A percentile compares a stretch with the other conserved stretches of the same genome.
Evolutionary conservation across 2,113 vertebrate genomes (phyloP).

Genomic region (human (Homo sapiens)): DNA sequence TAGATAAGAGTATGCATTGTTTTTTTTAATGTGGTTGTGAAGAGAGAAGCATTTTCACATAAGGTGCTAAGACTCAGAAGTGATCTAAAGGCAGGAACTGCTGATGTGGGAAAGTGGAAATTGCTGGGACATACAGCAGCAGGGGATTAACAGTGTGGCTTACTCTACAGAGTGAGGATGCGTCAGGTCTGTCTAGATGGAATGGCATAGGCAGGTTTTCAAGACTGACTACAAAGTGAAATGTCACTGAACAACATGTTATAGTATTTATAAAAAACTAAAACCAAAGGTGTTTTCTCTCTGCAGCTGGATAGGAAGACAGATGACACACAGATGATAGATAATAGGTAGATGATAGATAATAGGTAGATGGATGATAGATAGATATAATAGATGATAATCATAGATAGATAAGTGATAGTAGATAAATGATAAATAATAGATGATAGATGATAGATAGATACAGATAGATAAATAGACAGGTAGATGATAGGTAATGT

Average conservation of each 20-base stretch:
- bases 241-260: neutral
- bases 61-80: slow-evolving; percentile 14
- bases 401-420: neutral
- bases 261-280: neutral
- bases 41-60: slow-evolving; percentile 1
- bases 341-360: neutral
- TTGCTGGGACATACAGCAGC: neutral
- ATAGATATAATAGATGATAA: too few species aligned
- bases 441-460: neutral
- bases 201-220: neutral
- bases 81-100: neutral
- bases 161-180: neutral
- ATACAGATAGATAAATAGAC: neutral
- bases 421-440: neutral
- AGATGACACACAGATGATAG: neutral
- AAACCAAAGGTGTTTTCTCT: neutral
- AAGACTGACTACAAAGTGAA: neutral
- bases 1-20: neutral
- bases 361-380: neutral
- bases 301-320: neutral
- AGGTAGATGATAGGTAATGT: neutral
- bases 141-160: neutral
- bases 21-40: neutral
- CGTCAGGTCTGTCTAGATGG: neutral
- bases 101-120: neutral